These are phyloP conservation scores for Myodes glareolus DNA, from an alignment of 2,113 vertebrate species.

Conservation along the genomic window DNA sequence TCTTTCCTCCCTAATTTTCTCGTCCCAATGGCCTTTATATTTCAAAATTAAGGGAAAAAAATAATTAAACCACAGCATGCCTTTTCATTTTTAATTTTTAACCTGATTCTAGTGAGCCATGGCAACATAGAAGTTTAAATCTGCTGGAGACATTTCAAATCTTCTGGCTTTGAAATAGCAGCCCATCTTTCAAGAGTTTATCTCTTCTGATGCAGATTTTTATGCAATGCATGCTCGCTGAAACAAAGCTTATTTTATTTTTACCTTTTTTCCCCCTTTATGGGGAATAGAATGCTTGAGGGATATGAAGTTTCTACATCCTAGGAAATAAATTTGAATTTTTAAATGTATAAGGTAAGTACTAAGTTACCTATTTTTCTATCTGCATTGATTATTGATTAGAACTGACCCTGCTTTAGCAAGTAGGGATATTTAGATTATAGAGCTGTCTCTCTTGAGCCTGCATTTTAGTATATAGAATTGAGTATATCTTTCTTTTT, in stretches of 20 bases:
- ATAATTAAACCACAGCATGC: not conserved
- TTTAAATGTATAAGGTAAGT: not conserved
- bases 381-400: not conserved
- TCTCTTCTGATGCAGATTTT: slow-evolving; percentile 60
- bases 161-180: slow-evolving; percentile 66
- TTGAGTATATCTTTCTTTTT: not conserved
- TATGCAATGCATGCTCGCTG: not conserved
- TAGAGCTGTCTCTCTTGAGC: not conserved
- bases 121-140: slow-evolving; percentile 45
- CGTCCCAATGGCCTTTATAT: not conserved
- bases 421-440: not conserved
- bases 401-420: not conserved
- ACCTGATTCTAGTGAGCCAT: slow-evolving; percentile 38
- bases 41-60: slow-evolving; percentile 38
- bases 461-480: not conserved
- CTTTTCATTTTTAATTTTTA: slow-evolving; percentile 63
- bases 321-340: slow-evolving; percentile 26
- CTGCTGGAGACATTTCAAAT: slow-evolving; percentile 24
- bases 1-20: slow-evolving; percentile 24
- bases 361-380: slow-evolving; percentile 30
- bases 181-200: slow-evolving; percentile 64
- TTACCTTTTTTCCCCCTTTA: not conserved
- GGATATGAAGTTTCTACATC: not conserved
- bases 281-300: not conserved
- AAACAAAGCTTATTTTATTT: slow-evolving; percentile 56